Evolutionary conservation across 2,888 invertebrate species (phyloP), one percentile per base, ranked within the genome.

Genomic region (Pheosia tremula): DNA sequence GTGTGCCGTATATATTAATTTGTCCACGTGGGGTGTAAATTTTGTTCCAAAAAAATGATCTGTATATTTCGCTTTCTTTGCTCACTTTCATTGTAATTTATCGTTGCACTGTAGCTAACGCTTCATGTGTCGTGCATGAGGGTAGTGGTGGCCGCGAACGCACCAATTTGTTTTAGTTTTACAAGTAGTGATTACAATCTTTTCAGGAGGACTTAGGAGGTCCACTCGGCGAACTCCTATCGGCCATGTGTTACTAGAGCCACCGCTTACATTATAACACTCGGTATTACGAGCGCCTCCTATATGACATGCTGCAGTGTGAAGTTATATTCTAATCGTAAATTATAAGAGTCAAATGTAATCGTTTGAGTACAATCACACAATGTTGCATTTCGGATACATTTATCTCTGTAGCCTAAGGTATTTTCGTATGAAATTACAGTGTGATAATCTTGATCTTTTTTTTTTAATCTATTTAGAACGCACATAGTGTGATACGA

Each of bases 191-290:
- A 82, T 88, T 77, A 63, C 82, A 80, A 83, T 89, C 91, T 86
- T 95, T 95, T 87, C 96, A 96, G 96, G 96, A 95, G 87, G 96
- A 96, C 85, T 88, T 95, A 86, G 91, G 94, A 86, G 94, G 94
- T 83, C 94, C 95, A 71, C 93, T 95, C 86, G 96, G 95, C 89
- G 94, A 95, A 87, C 93, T 96, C 86, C 95, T 96, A 86, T 95
- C 94, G 82, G 91, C 95, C 79, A 85, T 96, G 90, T 94, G 93
- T 88, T 95, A 95, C 89, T 95, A 95, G 86, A 84, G 73, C 68
- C 64, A 77, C 79, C 69, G 77, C 83, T 82, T 77, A 69, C 72
- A 75, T 63, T 74, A 78, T 81, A 82, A 80, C 82, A 78, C 84
- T 86, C 86, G 80, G 79, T 86, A 86, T 85, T 79, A 82, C 85